Conservation (phyloP, 2,113 vertebrate species). For the Reinhardtius hippoglossoides region DNA sequence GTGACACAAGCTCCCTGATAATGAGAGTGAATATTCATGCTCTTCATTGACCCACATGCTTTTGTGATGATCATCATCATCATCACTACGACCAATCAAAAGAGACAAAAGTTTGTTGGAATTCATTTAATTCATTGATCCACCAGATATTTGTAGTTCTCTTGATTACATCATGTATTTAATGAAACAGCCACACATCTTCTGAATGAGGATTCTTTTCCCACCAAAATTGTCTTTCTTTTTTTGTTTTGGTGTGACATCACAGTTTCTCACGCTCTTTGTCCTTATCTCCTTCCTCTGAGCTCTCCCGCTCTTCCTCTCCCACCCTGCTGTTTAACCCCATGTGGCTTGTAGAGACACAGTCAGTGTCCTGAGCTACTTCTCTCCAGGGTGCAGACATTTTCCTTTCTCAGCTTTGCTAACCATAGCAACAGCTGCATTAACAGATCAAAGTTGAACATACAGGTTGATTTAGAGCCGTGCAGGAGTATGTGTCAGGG, state of each 20-base stretch:
- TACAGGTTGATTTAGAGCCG: too few species aligned
- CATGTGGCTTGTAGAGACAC: neutral
- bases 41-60: slow-evolving; percentile 35
- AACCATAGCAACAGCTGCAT: neutral
- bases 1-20: slow-evolving; percentile 2
- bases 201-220: slow-evolving; percentile 27
- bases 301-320: slow-evolving; percentile 26
- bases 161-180: neutral
- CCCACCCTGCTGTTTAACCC: slow-evolving; percentile 16
- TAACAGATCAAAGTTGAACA: neutral
- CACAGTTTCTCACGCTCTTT: slow-evolving; percentile 70
- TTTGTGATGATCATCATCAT: slow-evolving; percentile 10
- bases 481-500: too few species aligned
- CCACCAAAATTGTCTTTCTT: slow-evolving; percentile 8
- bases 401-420: neutral
- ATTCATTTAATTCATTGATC: neutral
- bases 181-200: too few species aligned
- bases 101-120: neutral
- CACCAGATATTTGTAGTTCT: neutral
- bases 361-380: slow-evolving; percentile 7
- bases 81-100: slow-evolving; percentile 10
- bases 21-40: slow-evolving; percentile 46
- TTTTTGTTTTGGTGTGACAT: slow-evolving; percentile 28
- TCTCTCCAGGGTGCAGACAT: neutral
- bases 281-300: slow-evolving; percentile 50